Conservation (phyloP, 2,888 invertebrate species). For the Rotaria magnacalcarata region DNA sequence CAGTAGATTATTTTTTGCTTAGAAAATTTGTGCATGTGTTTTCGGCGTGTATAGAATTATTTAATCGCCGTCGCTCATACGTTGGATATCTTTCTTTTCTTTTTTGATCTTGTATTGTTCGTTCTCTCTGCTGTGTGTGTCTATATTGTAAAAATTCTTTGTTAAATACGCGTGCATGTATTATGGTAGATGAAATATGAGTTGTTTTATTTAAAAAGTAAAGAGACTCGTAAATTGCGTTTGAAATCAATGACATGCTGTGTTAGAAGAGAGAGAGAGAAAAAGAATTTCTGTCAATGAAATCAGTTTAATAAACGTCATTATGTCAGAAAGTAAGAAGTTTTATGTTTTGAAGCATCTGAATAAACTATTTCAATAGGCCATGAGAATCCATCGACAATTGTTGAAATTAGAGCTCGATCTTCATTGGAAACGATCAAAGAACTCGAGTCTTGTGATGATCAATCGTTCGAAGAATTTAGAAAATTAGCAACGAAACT, state of each 20-base stretch:
- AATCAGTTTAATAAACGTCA: neutral
- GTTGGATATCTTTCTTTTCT: neutral
- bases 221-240: neutral
- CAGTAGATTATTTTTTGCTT: constrained; percentile 19
- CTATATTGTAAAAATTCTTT: neutral
- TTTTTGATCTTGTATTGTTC: neutral
- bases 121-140: neutral
- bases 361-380: too few species aligned
- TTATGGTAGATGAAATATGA: neutral
- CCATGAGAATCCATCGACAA: too few species aligned
- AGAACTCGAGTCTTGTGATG: too few species aligned
- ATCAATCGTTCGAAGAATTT: too few species aligned
- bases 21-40: neutral
- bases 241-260: neutral
- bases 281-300: too few species aligned
- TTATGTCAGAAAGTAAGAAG: neutral
- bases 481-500: neutral
- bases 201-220: neutral
- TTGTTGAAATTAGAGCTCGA: too few species aligned
- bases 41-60: neutral
- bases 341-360: neutral
- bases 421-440: too few species aligned
- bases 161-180: neutral
- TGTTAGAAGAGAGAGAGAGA: neutral
- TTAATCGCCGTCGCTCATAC: neutral